These are phyloP conservation scores for Melanotaenia duboulayi DNA, from an alignment of 2,113 vertebrate species.

Conservation along the genomic window DNA sequence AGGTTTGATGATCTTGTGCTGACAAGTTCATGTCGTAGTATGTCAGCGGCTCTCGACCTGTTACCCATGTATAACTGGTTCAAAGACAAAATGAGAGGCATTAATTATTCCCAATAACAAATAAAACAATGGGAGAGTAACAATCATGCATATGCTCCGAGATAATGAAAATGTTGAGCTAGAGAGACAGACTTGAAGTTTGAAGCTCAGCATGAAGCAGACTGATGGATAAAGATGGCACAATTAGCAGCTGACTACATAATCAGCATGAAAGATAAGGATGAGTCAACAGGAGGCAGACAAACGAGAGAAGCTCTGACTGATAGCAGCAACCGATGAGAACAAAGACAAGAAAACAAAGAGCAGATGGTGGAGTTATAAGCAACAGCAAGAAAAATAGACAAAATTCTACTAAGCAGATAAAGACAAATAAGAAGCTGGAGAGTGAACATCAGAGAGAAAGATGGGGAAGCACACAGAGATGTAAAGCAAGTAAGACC, in stretches of 20 bases:
- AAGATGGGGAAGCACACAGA: not conserved
- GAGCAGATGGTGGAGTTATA: no score
- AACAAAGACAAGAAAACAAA: not conserved
- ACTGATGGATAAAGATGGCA: not conserved
- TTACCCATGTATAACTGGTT: constrained; percentile 96
- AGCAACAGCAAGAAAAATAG: no score
- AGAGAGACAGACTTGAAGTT: no score
- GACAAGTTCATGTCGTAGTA: constrained; percentile 99
- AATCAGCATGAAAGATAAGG: not conserved
- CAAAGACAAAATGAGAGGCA: not conserved
- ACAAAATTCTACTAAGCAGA: not conserved
- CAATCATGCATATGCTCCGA: not conserved
- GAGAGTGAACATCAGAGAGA: not conserved
- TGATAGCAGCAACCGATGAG: not conserved
- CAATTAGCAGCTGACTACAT: not conserved
- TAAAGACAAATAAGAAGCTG: not conserved
- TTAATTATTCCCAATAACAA: not conserved
- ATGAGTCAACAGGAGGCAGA: constrained; percentile 10
- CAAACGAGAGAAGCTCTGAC: not conserved
- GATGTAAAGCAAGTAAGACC: not conserved
- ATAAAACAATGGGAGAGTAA: not conserved
- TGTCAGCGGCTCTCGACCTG: constrained; percentile 95
- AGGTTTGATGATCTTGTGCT: constrained; percentile 97
- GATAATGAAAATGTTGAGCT: no score
- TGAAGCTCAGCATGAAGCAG: not conserved